Evolutionary conservation across 2,113 vertebrate genomes (phyloP), one percentile per base, ranked within the genome.

Genomic region (Centropus unirufus): DNA sequence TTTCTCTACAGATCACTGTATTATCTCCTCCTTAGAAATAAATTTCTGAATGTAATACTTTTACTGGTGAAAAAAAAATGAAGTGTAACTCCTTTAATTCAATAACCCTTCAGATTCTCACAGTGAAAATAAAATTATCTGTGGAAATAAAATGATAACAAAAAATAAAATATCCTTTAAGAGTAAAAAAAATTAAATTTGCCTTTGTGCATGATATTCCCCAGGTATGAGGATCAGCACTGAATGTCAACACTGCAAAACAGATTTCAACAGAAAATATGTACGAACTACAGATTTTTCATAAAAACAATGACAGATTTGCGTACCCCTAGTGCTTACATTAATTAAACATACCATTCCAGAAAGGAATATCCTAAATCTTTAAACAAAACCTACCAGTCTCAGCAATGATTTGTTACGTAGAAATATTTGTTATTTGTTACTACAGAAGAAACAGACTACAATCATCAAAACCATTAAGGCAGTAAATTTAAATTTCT

Each of bases 161-260:
- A 14, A 10, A 68, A 59, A 29, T 16, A 4, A 4, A 29, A 21
- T 27, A 1, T 39, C 49, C 68, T 69, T 44, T 14, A 69, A 77
- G 12, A 63, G 17, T 12, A 57, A 73, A 3, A 29, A 14, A 36
- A 73, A 81, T 29, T 78, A 64, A 42, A 81, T 78, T 57, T 92
- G 27, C n/a, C 27, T 44, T 34, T 88, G 29, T 47, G 18, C 6
- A 40, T 55, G 27, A 59, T 14, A 58, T 63, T 49, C 27, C 58
- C 12, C 21, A 82, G 36, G 26, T 5, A 42, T 17, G 78, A 69
- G 14, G 18, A 66, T 42, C 51, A 70, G 76, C 93, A 94, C 93
- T 90, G 87, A 96, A 95, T 90, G 74, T 47, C 96, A 92, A 97
- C 70, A 61, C 17, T 89, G 70, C 39, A 93, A 78, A 96, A 90